Evolutionary conservation across 2,888 invertebrate genomes (phyloP).

Genomic region (Drosophila longiperda): DNA sequence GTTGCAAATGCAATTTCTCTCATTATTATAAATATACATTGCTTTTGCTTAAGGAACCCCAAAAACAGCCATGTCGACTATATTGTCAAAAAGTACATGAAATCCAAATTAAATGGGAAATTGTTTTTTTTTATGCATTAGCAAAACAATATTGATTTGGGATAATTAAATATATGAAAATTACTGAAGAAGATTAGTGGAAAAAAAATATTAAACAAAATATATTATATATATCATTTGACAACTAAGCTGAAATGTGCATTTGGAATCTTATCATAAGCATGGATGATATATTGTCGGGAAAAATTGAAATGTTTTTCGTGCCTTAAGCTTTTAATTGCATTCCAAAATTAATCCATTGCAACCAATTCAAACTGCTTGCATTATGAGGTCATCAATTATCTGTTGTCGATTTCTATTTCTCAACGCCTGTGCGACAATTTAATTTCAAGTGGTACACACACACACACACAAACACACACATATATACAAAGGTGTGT

Average conservation of each 20-base stretch:
- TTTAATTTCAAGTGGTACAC: conserved; percentile 21
- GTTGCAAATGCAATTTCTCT: conserved; percentile 58
- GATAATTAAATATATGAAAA: background rate
- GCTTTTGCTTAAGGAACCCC: conserved; percentile 24
- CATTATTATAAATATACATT: conserved; percentile 50
- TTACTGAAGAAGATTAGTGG: background rate
- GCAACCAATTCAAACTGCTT: background rate
- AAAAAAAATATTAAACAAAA: background rate
- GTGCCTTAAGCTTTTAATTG: background rate
- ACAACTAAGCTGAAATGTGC: background rate
- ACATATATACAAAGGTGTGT: conserved; percentile 1
- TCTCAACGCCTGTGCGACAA: conserved; percentile 17
- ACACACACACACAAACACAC: background rate
- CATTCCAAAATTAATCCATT: background rate
- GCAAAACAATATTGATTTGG: background rate
- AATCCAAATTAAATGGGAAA: background rate
- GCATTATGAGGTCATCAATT: conserved; percentile 13
- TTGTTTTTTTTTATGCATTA: background rate
- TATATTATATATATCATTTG: background rate
- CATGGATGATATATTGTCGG: background rate
- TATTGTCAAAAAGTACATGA: background rate
- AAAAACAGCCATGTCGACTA: background rate
- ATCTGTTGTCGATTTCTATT: conserved; percentile 8
- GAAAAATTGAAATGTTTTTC: background rate
- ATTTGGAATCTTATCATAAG: too few species aligned